These are phyloP conservation scores for Parnassius apollo DNA, from an alignment of 2,888 invertebrate species.

Conservation along the genomic window DNA sequence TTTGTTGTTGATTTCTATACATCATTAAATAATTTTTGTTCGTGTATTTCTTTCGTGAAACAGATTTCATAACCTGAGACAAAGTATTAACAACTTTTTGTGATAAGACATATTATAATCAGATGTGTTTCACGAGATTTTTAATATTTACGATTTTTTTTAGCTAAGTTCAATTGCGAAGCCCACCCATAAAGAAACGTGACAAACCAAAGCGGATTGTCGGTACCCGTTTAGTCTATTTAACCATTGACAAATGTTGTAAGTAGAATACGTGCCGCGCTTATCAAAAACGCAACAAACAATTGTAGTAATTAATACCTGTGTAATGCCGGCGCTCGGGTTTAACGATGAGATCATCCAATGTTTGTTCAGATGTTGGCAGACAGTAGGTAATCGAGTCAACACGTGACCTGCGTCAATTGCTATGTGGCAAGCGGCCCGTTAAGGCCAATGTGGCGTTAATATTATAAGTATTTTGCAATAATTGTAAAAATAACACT, in stretches of 20 bases:
- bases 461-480: not conserved
- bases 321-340: constrained; percentile 29
- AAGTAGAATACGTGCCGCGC: constrained; percentile 9
- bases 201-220: not conserved
- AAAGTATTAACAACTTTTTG: no score
- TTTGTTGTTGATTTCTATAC: no score
- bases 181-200: constrained; percentile 9
- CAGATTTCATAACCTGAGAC: no score
- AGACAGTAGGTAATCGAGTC: constrained; percentile 43
- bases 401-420: constrained; percentile 55
- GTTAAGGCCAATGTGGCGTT: constrained; percentile 43
- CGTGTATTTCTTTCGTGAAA: no score
- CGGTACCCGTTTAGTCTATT: constrained; percentile 7
- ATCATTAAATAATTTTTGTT: no score
- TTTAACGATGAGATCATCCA: constrained; percentile 56
- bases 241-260: constrained; percentile 1
- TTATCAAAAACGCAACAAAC: constrained; percentile 27
- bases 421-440: constrained; percentile 43
- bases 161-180: not conserved
- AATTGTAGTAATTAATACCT: constrained; percentile 33
- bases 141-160: no score
- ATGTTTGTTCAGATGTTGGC: constrained; percentile 61
- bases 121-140: no score
- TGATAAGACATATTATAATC: no score
- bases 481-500: not conserved